Evolutionary conservation across 2,888 invertebrate species (phyloP).

Genomic region (Scaeva pyrastri): DNA sequence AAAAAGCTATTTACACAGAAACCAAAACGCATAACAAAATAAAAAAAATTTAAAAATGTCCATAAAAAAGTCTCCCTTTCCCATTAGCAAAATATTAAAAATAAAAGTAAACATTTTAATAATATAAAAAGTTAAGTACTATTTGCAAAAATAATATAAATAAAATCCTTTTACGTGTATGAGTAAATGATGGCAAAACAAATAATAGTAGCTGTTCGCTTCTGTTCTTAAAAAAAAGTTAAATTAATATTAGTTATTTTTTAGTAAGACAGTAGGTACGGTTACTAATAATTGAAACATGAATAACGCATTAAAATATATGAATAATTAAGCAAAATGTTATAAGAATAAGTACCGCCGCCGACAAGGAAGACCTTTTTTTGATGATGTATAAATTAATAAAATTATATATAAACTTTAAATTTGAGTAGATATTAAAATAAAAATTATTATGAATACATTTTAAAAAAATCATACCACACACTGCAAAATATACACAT

Average conservation of each 20-base stretch:
- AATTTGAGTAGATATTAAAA: conserved; percentile 69
- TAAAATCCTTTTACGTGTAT: conserved; percentile 54
- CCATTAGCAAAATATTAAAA: conserved; percentile 77
- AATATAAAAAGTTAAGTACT: conserved; percentile 60
- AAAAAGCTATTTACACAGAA: conserved; percentile 43
- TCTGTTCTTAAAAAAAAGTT: conserved; percentile 60
- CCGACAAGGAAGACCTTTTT: conserved; percentile 61
- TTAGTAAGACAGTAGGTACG: conserved; percentile 73
- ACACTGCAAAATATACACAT: conserved; percentile 55
- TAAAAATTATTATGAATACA: conserved; percentile 48
- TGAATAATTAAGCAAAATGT: conserved; percentile 48
- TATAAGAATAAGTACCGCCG: conserved; percentile 74
- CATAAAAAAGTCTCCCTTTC: conserved; percentile 74
- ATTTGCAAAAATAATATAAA: conserved; percentile 45
- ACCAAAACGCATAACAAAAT: conserved; percentile 35
- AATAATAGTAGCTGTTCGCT: conserved; percentile 68
- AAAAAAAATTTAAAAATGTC: conserved; percentile 55
- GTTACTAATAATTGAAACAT: conserved; percentile 64
- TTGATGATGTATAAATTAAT: conserved; percentile 72
- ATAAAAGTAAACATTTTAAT: conserved; percentile 72
- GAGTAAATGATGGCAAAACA: conserved; percentile 57
- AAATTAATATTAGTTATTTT: conserved; percentile 72
- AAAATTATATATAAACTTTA: conserved; percentile 67
- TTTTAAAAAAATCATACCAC: conserved; percentile 59
- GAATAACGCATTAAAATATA: conserved; percentile 59